Percentiles rank a stretch among this genome's conserved stretches.
phyloP scores from a whole-genome alignment of 2,113 vertebrate genomes.

The Ptyas mucosa region DNA sequence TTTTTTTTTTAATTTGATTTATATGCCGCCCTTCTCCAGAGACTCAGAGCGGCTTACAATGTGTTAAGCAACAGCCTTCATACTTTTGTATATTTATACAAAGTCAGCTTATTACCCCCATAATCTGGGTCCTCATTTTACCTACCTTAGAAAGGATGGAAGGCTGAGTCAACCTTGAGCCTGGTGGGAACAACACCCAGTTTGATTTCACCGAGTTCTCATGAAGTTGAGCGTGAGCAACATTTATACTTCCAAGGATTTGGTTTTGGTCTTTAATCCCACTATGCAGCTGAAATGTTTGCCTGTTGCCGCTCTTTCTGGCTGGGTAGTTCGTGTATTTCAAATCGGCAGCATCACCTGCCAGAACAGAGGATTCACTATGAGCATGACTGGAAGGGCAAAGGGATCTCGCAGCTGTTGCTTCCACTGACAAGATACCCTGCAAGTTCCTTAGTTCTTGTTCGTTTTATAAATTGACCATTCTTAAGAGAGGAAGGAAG shows the following conservation, averaged over 20 bases:
- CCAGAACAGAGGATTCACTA: rapidly evolving
- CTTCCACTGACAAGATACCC: slow-evolving; percentile 35
- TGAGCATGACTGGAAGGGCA: slow-evolving; percentile 15
- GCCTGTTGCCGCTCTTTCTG: slow-evolving; percentile 5
- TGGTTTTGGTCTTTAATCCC: neutral
- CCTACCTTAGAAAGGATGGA: too few relatives aligned
- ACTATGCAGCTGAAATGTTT: neutral
- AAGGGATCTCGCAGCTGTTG: slow-evolving; percentile 56
- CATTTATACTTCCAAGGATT: neutral
- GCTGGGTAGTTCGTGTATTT: neutral
- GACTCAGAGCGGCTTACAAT: too few relatives aligned
- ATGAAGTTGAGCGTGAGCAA: neutral
- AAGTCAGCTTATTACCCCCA: too few relatives aligned
- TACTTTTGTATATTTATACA: too few relatives aligned
- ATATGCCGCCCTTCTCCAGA: too few relatives aligned
- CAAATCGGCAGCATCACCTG: neutral
- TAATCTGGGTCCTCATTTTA: too few relatives aligned
- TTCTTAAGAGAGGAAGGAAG: slow-evolving; percentile 62
- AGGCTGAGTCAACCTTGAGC: too few relatives aligned
- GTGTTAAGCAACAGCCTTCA: too few relatives aligned
- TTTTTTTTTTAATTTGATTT: too few relatives aligned
- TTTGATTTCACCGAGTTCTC: neutral
- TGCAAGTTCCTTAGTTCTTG: slow-evolving; percentile 41
- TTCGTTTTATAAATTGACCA: slow-evolving; percentile 50
- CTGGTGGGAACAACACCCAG: neutral